Percentiles rank a stretch among this genome's conserved stretches.
These are phyloP conservation scores for Leptopilina myrica DNA, from an alignment of 2,888 invertebrate genomes.

Conservation along the genomic window DNA sequence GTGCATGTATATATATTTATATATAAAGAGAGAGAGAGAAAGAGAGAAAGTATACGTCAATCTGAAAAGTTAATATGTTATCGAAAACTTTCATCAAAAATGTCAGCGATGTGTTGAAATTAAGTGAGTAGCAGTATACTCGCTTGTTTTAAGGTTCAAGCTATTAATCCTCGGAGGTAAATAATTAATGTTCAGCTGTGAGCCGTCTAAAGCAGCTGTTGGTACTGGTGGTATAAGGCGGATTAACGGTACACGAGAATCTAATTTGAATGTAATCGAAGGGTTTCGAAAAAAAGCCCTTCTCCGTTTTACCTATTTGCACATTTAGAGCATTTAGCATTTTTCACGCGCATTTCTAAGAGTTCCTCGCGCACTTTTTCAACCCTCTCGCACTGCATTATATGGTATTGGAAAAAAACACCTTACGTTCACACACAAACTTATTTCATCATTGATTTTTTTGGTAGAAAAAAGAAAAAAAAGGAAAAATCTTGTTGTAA, in stretches of 20 bases:
- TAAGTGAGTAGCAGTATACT: slow-evolving; percentile 39
- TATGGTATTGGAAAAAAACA: not conserved
- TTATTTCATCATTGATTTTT: not conserved
- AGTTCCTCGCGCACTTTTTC: not conserved
- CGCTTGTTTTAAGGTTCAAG: slow-evolving; percentile 50
- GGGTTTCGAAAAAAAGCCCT: slow-evolving; percentile 52
- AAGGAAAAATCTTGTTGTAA: too few relatives aligned
- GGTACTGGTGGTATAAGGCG: slow-evolving; percentile 47
- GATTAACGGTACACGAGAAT: slow-evolving; percentile 61
- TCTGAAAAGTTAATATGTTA: slow-evolving; percentile 4
- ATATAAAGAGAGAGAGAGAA: not conserved
- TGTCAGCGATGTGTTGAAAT: slow-evolving; percentile 37
- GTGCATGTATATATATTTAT: not conserved
- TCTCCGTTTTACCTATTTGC: slow-evolving; percentile 40
- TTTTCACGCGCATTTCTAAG: slow-evolving; percentile 15
- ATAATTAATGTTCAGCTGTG: slow-evolving; percentile 61
- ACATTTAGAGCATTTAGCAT: slow-evolving; percentile 14
- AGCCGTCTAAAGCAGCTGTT: slow-evolving; percentile 57
- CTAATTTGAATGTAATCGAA: slow-evolving; percentile 62
- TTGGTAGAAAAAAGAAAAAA: too few relatives aligned
- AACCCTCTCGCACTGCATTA: not conserved
- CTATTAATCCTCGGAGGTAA: slow-evolving; percentile 56
- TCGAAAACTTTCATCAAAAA: slow-evolving; percentile 18
- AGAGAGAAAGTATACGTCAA: slow-evolving; percentile 11
- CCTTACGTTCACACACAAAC: not conserved